Percentiles rank a stretch among this genome's conserved stretches.
Evolutionary conservation across 2,797 vertebrate species (phyloP).

Genomic region (Hipposideros larvatus): DNA sequence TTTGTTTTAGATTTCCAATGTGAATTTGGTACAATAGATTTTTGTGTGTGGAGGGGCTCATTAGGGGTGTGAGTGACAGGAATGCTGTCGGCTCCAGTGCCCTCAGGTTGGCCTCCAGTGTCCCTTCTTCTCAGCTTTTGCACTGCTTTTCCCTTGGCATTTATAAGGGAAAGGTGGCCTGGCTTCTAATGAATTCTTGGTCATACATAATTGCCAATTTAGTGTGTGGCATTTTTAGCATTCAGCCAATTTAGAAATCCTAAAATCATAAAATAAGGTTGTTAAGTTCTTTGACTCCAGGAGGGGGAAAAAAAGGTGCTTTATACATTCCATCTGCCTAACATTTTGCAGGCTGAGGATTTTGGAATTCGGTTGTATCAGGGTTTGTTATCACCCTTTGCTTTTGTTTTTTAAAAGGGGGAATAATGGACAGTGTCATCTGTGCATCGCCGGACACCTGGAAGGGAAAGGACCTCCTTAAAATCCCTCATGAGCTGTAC

Average conservation of each 20-base stretch:
- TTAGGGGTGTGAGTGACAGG: accelerated
- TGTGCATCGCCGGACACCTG: constrained; percentile 93
- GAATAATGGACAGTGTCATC: constrained; percentile 92
- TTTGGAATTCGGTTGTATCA: background rate
- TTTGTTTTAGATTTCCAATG: background rate
- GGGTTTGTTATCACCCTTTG: background rate
- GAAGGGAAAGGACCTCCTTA: constrained; percentile 93
- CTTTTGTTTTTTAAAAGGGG: constrained; percentile 89
- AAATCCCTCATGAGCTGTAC: constrained; percentile 96
- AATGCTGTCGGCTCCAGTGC: background rate
- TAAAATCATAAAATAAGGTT: constrained; percentile 49
- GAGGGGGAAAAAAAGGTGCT: background rate
- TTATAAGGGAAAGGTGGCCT: constrained; percentile 38
- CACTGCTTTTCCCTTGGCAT: background rate
- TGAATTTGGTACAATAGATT: background rate
- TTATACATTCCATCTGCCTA: constrained; percentile 44
- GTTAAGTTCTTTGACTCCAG: constrained; percentile 51
- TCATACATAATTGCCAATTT: constrained; percentile 55
- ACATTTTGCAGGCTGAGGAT: background rate
- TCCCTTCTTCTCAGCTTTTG: background rate
- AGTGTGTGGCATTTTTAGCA: constrained; percentile 55
- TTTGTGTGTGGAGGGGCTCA: background rate
- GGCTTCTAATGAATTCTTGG: constrained; percentile 59
- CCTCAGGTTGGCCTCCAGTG: background rate
- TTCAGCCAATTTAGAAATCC: constrained; percentile 64